phyloP scores from a whole-genome alignment of 2,888 invertebrate species.

The Laspeyria flexula region DNA sequence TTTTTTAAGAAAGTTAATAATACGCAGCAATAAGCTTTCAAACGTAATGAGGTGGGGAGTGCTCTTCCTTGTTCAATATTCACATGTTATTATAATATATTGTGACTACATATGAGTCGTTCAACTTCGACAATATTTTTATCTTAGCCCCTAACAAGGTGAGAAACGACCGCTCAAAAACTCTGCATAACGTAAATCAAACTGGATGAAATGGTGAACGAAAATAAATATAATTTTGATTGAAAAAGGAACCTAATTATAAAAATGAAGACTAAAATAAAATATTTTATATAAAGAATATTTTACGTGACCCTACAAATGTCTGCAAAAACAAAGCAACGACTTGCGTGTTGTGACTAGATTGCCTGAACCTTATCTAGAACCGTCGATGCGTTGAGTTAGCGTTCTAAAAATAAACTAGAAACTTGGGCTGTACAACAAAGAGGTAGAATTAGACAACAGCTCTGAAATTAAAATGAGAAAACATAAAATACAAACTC shows the following conservation, averaged over 20 bases:
- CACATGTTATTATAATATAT: slow-evolving; percentile 1
- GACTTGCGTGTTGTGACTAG: too few species aligned
- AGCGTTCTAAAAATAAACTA: too few species aligned
- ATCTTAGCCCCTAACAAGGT: slow-evolving; percentile 23
- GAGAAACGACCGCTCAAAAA: slow-evolving; percentile 13
- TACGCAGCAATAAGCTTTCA: slow-evolving; percentile 55
- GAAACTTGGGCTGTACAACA: too few species aligned
- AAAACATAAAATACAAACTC: not conserved
- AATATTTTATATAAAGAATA: too few species aligned
- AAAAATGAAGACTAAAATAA: too few species aligned
- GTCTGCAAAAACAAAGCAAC: too few species aligned
- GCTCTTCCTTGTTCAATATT: slow-evolving; percentile 54
- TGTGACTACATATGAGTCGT: slow-evolving; percentile 29
- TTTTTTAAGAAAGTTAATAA: slow-evolving; percentile 46
- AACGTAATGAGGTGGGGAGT: slow-evolving; percentile 59
- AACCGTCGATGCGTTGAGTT: too few species aligned
- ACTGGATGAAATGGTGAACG: slow-evolving; percentile 1
- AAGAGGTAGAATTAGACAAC: too few species aligned
- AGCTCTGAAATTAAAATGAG: too few species aligned
- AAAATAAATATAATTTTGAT: not conserved
- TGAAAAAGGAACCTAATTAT: too few species aligned
- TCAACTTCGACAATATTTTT: slow-evolving; percentile 45
- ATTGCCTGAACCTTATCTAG: too few species aligned
- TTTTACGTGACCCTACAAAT: too few species aligned
- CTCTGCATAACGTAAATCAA: slow-evolving; percentile 23